Evolutionary conservation across 2,888 invertebrate genomes (phyloP).

Genomic region (Cantharis rustica): DNA sequence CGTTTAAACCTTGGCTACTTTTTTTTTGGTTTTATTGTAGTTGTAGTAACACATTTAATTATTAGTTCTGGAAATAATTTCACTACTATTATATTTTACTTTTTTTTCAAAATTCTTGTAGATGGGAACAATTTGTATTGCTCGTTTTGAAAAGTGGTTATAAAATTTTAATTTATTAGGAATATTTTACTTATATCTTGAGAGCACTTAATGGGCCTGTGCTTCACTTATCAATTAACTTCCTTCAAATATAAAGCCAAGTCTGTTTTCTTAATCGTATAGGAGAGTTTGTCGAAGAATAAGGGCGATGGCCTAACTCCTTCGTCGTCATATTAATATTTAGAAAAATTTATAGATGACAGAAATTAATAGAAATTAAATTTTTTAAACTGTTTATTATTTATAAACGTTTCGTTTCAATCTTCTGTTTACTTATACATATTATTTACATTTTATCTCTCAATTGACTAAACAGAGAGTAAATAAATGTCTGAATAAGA

Average conservation of each 20-base stretch:
- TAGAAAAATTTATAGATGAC: neutral
- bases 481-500: neutral
- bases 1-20: neutral
- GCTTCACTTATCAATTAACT: constrained; percentile 32
- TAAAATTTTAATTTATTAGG: neutral
- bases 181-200: neutral
- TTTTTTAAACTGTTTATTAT: neutral
- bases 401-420: neutral
- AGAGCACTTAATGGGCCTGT: constrained; percentile 6
- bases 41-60: neutral
- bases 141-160: neutral
- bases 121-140: neutral
- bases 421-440: neutral
- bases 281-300: neutral
- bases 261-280: constrained; percentile 25
- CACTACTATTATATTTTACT: neutral
- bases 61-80: neutral
- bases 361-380: neutral
- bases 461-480: neutral
- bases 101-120: neutral
- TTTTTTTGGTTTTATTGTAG: neutral
- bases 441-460: neutral
- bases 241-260: constrained; percentile 33
- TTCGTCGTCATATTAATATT: neutral
- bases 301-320: constrained; percentile 4